A percentile compares a stretch with the other conserved stretches of the same genome.
Evolutionary conservation across 1,140 invertebrate species (phyloP).

Genomic region (Branchinecta lindahli): DNA sequence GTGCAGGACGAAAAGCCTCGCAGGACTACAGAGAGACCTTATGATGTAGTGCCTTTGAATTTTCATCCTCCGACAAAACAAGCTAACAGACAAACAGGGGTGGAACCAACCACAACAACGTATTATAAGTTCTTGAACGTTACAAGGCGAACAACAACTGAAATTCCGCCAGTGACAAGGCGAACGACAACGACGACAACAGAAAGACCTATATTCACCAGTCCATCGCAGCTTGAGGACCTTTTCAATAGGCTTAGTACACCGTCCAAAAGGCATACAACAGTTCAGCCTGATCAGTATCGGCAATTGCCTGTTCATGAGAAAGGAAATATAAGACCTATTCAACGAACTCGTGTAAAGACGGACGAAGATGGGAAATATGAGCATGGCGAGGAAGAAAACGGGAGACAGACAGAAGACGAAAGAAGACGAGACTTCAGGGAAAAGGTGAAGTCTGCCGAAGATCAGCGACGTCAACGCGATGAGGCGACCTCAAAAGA

Average conservation of each 20-base stretch:
- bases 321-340: not conserved
- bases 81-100: not conserved
- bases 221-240: not conserved
- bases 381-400: not conserved
- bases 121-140: not conserved
- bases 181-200: not conserved
- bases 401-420: not conserved
- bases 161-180: not conserved
- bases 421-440: not conserved
- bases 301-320: not conserved
- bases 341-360: not conserved
- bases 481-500: too few relatives aligned
- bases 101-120: too few relatives aligned
- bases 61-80: not conserved
- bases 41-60: not conserved
- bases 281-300: not conserved
- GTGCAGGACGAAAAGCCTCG: not conserved
- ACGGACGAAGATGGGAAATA: not conserved
- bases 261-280: not conserved
- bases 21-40: not conserved
- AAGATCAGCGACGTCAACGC: too few relatives aligned
- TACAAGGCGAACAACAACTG: not conserved
- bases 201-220: not conserved
- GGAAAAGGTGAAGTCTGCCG: too few relatives aligned
- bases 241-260: slow-evolving; percentile 1